Base-by-base conservation (phyloP, 1,140 invertebrate genomes). In the Bathynomus jamesi region DNA sequence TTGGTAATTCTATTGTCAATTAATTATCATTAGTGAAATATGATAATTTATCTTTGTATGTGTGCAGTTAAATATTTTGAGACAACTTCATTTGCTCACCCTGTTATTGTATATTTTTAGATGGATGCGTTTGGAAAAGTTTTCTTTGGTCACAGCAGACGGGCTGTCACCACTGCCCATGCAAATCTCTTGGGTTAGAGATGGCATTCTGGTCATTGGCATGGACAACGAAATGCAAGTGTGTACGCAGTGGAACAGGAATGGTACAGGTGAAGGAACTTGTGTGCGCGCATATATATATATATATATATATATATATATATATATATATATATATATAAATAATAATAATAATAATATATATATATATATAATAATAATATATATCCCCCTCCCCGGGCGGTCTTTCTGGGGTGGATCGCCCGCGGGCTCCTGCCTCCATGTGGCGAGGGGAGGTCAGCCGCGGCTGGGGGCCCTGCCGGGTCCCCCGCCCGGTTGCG, bases 221-320 rank as follows among this genome's bases (percentile, higher is more conserved):
- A 98, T 99, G 95, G 95, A 98, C 80, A 99, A 95, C 30, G 97
- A 99, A 82, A 98, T 99, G 94, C 95, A 99, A 79, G 95, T 99
- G 0, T 99, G 98, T 81, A 96, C 95, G 0, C 97, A 99, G 81
- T 99, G 97, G 96, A 11, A 53, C 40, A 21, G 21, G 21, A 5
- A 5, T 53, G 5, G 40, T 53, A 53, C 2, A 3, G 2, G 21
- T 5, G n/a, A 17, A 64, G 13, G 24, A 17, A 7, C n/a, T 17
- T 64, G 24, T 64, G 24, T 64, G 24, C 5, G 24, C 21, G 24
- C n/a, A 64, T 31, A 64, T 28, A 64, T 3, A 64, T 64, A 31
- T 64, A 64, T 28, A 64, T 64, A 31, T 28, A 31, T 31, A 64
- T 64, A 64, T 64, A 64, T 31, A 64, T 28, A 63, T 63, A 63